Percentiles rank a stretch among this genome's conserved stretches.
Conservation (phyloP, 2,113 vertebrate genomes). For the Dolichallabes microphthalmus region DNA sequence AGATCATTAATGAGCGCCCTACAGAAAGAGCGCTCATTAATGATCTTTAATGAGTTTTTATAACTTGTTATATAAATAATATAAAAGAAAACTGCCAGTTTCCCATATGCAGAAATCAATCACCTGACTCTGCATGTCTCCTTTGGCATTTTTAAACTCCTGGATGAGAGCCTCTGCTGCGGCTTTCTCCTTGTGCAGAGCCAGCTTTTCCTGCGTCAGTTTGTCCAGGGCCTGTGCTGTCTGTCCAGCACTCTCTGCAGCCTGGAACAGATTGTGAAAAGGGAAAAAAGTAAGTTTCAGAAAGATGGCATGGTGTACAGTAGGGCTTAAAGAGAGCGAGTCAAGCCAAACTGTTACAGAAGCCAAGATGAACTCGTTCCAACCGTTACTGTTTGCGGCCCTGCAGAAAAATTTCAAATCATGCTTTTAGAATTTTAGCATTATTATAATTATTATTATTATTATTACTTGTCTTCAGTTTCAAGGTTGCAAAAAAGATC, state of each 20-base stretch:
- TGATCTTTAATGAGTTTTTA: not conserved
- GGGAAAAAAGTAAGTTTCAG: not conserved
- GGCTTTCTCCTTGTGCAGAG: slow-evolving; percentile 77
- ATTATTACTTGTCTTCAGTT: not conserved
- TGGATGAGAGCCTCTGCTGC: slow-evolving; percentile 75
- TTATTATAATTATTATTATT: not conserved
- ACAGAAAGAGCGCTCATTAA: too few relatives aligned
- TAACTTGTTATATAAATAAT: not conserved
- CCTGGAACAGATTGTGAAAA: slow-evolving; percentile 63
- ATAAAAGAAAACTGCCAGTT: not conserved
- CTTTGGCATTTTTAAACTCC: slow-evolving; percentile 72
- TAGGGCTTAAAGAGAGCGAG: not conserved
- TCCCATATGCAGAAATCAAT: not conserved
- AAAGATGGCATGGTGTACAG: not conserved
- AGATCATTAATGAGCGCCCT: too few relatives aligned
- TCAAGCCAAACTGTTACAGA: slow-evolving; percentile 5
- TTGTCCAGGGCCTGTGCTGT: slow-evolving; percentile 77
- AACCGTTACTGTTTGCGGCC: not conserved
- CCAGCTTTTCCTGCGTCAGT: slow-evolving; percentile 77
- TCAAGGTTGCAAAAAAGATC: not conserved
- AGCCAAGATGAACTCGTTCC: not conserved
- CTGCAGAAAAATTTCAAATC: not conserved
- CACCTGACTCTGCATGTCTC: slow-evolving; percentile 84
- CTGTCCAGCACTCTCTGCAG: slow-evolving; percentile 76
- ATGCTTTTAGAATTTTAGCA: not conserved